Evolutionary conservation across 2,797 vertebrate species (phyloP).

Genomic region (Sebastolobus altivelis): DNA sequence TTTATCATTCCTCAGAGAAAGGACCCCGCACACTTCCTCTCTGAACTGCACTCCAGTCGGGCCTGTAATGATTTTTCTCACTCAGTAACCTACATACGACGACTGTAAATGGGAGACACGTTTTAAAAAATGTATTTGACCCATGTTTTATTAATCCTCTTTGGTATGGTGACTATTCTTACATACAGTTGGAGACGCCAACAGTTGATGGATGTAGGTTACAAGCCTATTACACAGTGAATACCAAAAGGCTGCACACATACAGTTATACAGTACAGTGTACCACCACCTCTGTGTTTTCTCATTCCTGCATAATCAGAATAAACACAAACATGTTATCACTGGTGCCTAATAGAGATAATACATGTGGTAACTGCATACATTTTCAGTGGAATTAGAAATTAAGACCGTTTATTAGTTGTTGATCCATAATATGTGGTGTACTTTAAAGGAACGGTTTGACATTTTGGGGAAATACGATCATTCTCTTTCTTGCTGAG

Average conservation of each 20-base stretch:
- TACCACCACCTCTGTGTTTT: constrained; percentile 8
- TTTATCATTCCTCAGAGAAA: constrained; percentile 26
- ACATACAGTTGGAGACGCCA: constrained; percentile 24
- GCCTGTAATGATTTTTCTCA: constrained; percentile 26
- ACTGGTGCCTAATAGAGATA: constrained; percentile 10
- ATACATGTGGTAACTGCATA: background rate
- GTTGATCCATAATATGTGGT: background rate
- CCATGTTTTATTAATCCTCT: constrained; percentile 70
- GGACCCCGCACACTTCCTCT: background rate
- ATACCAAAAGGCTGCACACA: constrained; percentile 23
- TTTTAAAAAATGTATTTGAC: constrained; percentile 45
- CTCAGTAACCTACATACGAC: constrained; percentile 38
- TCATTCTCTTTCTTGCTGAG: constrained; percentile 9
- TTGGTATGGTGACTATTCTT: constrained; percentile 58
- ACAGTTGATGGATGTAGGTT: constrained; percentile 55
- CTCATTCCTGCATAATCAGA: constrained; percentile 6
- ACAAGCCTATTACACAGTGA: constrained; percentile 40
- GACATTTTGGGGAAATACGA: background rate
- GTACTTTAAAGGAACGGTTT: background rate
- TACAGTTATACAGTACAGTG: background rate
- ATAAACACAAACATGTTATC: constrained; percentile 19
- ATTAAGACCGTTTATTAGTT: background rate
- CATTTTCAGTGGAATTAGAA: constrained; percentile 10
- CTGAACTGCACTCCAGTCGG: background rate
- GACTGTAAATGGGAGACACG: constrained; percentile 26